Base-by-base conservation (phyloP, 1,140 invertebrate species). In the Drosophila guanche region DNA sequence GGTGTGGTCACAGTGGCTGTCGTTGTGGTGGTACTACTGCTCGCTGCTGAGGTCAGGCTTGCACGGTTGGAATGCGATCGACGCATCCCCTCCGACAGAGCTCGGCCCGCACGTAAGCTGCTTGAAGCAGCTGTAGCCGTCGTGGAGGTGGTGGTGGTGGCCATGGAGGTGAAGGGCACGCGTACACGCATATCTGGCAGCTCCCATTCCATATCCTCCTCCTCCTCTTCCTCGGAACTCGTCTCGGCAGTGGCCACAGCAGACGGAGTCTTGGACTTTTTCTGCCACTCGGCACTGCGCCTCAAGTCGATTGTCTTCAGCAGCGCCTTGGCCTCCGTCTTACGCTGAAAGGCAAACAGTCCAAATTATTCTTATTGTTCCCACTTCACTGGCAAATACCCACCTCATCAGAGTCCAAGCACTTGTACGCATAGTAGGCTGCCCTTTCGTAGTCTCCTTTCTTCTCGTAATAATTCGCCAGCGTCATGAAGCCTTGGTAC, bases 361-460 rank as follows among this genome's bases (percentile, higher is more conserved):
- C 3, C 12, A 2, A 5, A 2, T 14, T 29, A 4, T 12, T 65
- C 37, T 2, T 1, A n/a, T 10, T 3, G 7, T 12, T 41, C 1
- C 0, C 4, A 0, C 1, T 50, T 1, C 2, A 14, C 5, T 1
- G 5, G 2, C 0, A 14, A 14, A 7, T 41, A 59, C 70, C 56
- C 59, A 91, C 90, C 66, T 92, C 90, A 66, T 91, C 89, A 0
- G 86, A 90, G 57, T 90, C 89, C 22, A 98, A 93, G 92, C 98
- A 99, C 90, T 98, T 98, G 86, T 98, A 97, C 0, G 98, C 98
- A 92, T 97, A 98, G 75, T 95, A 94, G 79, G 97, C 96, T 0
- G 98, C 97, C 61, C 96, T 94, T 86, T 99, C 97, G 41, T 98
- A 93, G 47, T 96, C 92, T 2, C 93, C 95, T 73, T 95, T 95